Conservation (phyloP, 1,140 invertebrate species). For the Conopomorpha cramerella region DNA sequence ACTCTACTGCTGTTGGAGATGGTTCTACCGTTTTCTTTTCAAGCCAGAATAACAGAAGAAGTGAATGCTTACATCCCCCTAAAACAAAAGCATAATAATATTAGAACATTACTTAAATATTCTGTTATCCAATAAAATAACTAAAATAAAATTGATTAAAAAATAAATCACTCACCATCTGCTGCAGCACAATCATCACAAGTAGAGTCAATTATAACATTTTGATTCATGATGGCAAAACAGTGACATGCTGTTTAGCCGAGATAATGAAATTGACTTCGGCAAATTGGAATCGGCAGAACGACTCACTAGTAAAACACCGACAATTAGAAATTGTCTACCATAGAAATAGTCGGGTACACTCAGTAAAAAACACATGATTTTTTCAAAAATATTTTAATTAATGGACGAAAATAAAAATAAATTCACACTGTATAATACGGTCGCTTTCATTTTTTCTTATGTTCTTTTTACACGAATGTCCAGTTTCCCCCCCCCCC, state of each 20-base stretch:
- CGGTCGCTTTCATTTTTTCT: neutral
- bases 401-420: no score
- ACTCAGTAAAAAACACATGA: no score
- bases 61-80: constrained; percentile 24
- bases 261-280: no score
- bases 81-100: neutral
- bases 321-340: no score
- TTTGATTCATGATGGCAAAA: no score
- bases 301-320: no score
- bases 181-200: constrained; percentile 13
- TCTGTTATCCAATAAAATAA: neutral
- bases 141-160: neutral
- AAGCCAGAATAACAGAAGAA: constrained; percentile 21
- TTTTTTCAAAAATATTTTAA: neutral
- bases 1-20: constrained; percentile 12
- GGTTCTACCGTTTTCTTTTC: constrained; percentile 20
- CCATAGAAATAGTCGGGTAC: no score
- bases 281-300: no score
- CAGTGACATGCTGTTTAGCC: no score
- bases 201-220: constrained; percentile 5
- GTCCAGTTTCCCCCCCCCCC: neutral
- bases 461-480: neutral
- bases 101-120: neutral
- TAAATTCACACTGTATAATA: neutral
- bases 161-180: neutral